phyloP scores from a whole-genome alignment of 2,797 vertebrate species.

The Pygocentrus nattereri region DNA sequence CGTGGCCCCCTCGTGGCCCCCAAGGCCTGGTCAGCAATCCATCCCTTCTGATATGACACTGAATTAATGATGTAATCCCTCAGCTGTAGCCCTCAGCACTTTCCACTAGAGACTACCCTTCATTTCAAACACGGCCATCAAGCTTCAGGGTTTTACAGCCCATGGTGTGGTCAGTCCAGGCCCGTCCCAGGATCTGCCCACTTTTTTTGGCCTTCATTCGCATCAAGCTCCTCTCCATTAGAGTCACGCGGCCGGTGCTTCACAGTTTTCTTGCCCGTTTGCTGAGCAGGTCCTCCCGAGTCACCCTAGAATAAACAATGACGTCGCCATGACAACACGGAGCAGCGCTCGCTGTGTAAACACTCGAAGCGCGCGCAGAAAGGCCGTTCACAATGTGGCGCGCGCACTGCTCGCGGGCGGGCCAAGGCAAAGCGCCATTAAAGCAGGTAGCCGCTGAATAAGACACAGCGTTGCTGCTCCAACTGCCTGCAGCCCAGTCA shows the following conservation, averaged over 20 bases:
- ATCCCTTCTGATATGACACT: too few relatives aligned
- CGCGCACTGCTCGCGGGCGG: conserved; percentile 32
- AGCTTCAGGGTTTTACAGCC: too few relatives aligned
- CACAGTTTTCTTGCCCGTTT: conserved; percentile 5
- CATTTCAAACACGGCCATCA: conserved; percentile 20
- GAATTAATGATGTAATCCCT: too few relatives aligned
- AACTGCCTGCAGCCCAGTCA: not conserved
- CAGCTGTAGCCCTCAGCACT: not conserved
- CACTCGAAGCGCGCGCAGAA: conserved; percentile 65
- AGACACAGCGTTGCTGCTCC: not conserved
- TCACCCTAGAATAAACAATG: conserved; percentile 68
- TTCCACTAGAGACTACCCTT: conserved; percentile 44
- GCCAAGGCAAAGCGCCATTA: conserved; percentile 7
- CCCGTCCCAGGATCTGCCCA: too few relatives aligned
- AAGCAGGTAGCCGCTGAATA: conserved; percentile 45
- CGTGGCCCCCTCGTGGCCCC: too few relatives aligned
- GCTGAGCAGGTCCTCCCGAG: conserved; percentile 50
- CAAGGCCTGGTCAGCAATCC: too few relatives aligned
- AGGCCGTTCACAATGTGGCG: conserved; percentile 57
- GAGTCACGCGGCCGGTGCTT: not conserved
- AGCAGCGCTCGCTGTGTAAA: conserved; percentile 72
- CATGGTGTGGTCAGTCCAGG: too few relatives aligned
- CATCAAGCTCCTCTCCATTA: too few relatives aligned
- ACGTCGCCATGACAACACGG: conserved; percentile 75
- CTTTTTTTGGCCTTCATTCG: too few relatives aligned